Conservation (phyloP, 2,888 invertebrate genomes). For the Choristoneura rosaceana region DNA sequence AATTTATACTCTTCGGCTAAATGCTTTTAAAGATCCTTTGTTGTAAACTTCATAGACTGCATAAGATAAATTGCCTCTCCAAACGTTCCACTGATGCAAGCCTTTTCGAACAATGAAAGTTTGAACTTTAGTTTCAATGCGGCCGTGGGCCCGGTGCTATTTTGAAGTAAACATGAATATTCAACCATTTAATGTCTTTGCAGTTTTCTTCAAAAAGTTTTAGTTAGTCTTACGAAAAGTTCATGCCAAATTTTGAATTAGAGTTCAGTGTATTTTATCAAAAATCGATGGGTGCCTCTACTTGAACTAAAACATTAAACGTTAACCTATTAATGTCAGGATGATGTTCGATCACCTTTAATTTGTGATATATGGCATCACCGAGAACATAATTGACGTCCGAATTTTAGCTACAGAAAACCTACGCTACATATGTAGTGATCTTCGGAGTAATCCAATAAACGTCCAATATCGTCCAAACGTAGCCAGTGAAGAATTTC, state of each 20-base stretch:
- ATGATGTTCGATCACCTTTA: background rate
- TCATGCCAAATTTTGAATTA: background rate
- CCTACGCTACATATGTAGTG: slow-evolving; percentile 46
- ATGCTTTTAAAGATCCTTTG: background rate
- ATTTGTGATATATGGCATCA: background rate
- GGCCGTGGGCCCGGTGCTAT: background rate
- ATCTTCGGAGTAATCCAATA: slow-evolving; percentile 58
- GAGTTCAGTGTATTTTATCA: no score
- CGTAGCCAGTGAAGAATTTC: slow-evolving; percentile 44
- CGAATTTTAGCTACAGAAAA: slow-evolving; percentile 18
- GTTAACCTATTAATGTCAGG: background rate
- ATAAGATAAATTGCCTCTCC: background rate
- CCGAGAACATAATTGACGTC: slow-evolving; percentile 5
- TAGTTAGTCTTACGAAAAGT: background rate
- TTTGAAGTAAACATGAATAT: background rate
- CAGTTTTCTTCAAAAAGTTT: background rate
- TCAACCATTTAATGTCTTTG: background rate
- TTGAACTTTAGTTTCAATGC: background rate
- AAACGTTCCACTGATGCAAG: background rate
- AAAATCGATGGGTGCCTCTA: no score
- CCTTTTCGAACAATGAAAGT: background rate
- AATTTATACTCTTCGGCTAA: slow-evolving; percentile 5
- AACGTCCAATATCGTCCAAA: slow-evolving; percentile 54
- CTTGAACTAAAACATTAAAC: background rate
- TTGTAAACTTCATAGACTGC: background rate